phyloP scores from a whole-genome alignment of 2,888 invertebrate genomes.

The Octonoba sinensis region DNA sequence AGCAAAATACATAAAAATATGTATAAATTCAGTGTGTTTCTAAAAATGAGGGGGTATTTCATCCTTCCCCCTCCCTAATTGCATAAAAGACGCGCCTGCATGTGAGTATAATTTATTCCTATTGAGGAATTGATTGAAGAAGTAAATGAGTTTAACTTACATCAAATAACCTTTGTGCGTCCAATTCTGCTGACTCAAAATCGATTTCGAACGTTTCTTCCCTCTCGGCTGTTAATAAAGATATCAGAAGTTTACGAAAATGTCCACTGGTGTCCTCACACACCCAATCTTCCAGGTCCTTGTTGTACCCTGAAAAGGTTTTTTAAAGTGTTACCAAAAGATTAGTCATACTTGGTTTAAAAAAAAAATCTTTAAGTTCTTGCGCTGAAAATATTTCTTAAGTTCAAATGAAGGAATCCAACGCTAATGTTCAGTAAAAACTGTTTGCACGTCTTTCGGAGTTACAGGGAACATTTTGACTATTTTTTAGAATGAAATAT shows the following conservation, averaged over 20 bases:
- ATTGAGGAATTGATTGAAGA: too few relatives aligned
- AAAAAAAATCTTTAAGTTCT: neutral
- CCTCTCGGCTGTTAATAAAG: conserved; percentile 78
- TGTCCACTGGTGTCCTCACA: conserved; percentile 90
- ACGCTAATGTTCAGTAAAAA: too few relatives aligned
- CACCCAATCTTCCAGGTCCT: conserved; percentile 84
- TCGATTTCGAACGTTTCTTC: conserved; percentile 51
- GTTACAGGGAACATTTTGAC: too few relatives aligned
- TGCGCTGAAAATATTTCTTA: neutral
- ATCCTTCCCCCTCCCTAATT: too few relatives aligned
- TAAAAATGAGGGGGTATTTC: too few relatives aligned
- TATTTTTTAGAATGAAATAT: too few relatives aligned
- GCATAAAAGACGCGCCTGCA: too few relatives aligned
- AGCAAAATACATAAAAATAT: too few relatives aligned
- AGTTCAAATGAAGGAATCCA: neutral
- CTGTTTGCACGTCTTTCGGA: too few relatives aligned
- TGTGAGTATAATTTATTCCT: too few relatives aligned
- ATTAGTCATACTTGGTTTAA: neutral
- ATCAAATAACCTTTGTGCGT: conserved; percentile 60
- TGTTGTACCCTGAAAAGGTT: conserved; percentile 79
- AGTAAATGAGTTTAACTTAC: conserved; percentile 26
- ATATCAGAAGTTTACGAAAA: conserved; percentile 89
- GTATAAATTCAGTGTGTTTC: too few relatives aligned
- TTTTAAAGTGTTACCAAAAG: neutral
- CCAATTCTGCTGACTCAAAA: conserved; percentile 51